Base-by-base conservation (phyloP, 2,888 invertebrate genomes). In the Drosophila pegasa region DNA sequence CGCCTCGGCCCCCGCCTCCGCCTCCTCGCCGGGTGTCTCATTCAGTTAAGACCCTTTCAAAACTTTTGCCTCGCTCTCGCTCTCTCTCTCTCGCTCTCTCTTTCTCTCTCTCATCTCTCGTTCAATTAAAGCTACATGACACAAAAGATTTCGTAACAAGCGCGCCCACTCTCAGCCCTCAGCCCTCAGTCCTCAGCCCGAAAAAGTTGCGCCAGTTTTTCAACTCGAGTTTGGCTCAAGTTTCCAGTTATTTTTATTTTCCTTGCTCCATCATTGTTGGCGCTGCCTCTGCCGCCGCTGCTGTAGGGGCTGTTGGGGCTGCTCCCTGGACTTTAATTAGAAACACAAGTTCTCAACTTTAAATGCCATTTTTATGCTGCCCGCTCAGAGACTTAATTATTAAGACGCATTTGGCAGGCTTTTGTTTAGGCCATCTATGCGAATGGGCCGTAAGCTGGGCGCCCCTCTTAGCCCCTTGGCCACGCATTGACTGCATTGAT, bases 81-180 rank as follows among this genome's bases (percentile, higher is more conserved):
- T n/a, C n/a, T n/a, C n/a, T n/a, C n/a, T n/a, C n/a, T n/a, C n/a
- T n/a, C n/a, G n/a, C n/a, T n/a, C n/a, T n/a, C n/a, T n/a, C n/a
- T n/a, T n/a, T n/a, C n/a, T n/a, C n/a, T n/a, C n/a, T n/a, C n/a
- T 63, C 60, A 63, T 71, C 76, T 74, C 67, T 75, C 75, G 83
- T 83, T 83, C 81, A 83, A 83, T 83, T 83, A 81, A 82, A 80
- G 78, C 75, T 66, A 71, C 63, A 73, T 64, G 75, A 75, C 77
- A 79, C 77, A 79, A 77, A 77, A 77, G 76, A 76, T 66, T 75
- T 75, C 61, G 72, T 75, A 75, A 75, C 69, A 80, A 78, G 78
- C 67, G 78, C 67, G 75, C 16, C 40, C 35, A 4, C 41, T 6
- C 20, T 7, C 37, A 29, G 20, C 16, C 35, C 22, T 2, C 16